Base-by-base conservation (phyloP, 2,113 vertebrate species). In the Plotosus lineatus region DNA sequence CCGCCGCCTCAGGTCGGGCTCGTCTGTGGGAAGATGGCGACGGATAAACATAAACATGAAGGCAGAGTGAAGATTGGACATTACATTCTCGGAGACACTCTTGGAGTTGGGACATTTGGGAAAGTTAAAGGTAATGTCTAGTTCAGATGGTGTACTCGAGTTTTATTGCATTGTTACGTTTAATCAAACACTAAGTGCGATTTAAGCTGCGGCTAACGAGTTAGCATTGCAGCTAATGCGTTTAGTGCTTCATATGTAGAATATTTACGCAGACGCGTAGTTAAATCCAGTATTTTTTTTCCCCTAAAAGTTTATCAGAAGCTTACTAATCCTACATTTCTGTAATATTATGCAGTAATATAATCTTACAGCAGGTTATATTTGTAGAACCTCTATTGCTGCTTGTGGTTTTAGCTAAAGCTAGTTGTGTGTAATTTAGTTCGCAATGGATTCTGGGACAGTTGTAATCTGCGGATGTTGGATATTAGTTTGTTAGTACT, bases 1-100 rank as follows among this genome's bases (percentile, higher is more conserved):
- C 76, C 63, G 55, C 65, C 74, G 73, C 86, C 86, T 90, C 93
- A 94, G 92, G 87, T 93, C 92, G 94, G 90, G 94, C 85, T 93
- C 84, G 90, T 92, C 91, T 91, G 94, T 92, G 38, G 93, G 88
- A 98, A 97, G 94, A 98, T 98, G 97, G 96, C 95, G 91, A 94
- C 95, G 90, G 97, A 98, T 87, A 98, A 98, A 94, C 92, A 93
- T 74, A 98, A 98, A 86, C 95, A 97, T 89, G 96, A 98, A 92
- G 96, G 97, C 85, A 95, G 96, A 89, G 96, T 98, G 86, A 98
- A 99, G 93, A 98, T 98, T 1, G 97, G 97, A 81, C 96, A 98
- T 82, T 98, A 98, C 77, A 97, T 98, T 80, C 86, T 99, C 46
- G 97, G 97, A 7, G 97, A 99, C 84, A 99, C 97, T 23, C 94